Evolutionary conservation across 2,888 invertebrate genomes (phyloP).

Genomic region (Apamea sordens): DNA sequence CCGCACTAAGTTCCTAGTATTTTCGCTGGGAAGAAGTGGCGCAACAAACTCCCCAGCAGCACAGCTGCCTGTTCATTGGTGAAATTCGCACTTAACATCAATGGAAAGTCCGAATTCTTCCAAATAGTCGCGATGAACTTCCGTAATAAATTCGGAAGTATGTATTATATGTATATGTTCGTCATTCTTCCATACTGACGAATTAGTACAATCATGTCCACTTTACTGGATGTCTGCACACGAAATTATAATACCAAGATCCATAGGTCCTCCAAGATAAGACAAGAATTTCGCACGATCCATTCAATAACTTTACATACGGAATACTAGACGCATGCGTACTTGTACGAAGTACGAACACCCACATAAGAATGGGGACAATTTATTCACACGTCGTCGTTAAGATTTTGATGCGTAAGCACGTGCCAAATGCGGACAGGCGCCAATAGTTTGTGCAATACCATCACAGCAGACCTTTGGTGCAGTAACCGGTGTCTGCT

Average conservation of each 20-base stretch:
- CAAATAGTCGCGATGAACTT: not conserved
- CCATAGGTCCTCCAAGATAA: not conserved
- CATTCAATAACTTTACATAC: not conserved
- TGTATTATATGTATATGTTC: too few species aligned
- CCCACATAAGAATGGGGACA: slow-evolving; percentile 32
- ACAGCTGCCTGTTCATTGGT: not conserved
- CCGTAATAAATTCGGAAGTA: too few species aligned
- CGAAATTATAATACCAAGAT: not conserved
- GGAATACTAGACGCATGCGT: slow-evolving; percentile 1
- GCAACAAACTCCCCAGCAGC: too few species aligned
- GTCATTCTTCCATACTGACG: too few species aligned
- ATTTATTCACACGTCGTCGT: slow-evolving; percentile 30
- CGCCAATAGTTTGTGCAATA: slow-evolving; percentile 49
- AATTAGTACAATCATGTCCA: not conserved
- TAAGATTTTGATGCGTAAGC: slow-evolving; percentile 35
- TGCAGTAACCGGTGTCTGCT: not conserved
- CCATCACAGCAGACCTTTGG: slow-evolving; percentile 2
- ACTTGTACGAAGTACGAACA: not conserved
- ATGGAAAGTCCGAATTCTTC: not conserved
- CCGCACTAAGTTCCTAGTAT: too few species aligned
- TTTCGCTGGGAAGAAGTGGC: too few species aligned
- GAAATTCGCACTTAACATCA: not conserved
- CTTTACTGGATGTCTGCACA: not conserved
- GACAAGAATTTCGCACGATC: not conserved
- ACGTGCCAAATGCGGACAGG: slow-evolving; percentile 36